Conservation (phyloP, 2,113 vertebrate species). For the Notarius quadriscutis region DNA sequence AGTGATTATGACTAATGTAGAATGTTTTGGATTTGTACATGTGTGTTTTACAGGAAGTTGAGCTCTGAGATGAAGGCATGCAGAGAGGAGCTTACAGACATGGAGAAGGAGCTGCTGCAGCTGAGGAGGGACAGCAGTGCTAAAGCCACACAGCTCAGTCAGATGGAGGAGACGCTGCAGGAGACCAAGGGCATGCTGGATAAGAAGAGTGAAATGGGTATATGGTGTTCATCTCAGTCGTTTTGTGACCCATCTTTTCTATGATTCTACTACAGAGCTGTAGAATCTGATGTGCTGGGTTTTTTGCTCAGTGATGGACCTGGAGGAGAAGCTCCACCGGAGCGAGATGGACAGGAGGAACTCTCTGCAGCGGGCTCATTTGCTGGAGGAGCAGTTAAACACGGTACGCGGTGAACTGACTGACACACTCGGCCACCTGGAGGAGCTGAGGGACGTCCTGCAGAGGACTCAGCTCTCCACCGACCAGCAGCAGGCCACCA, state of each 20-base stretch:
- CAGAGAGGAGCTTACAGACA: conserved; percentile 74
- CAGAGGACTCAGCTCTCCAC: conserved; percentile 79
- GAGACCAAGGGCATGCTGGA: conserved; percentile 74
- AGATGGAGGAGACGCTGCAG: conserved; percentile 77
- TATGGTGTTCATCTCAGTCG: background rate
- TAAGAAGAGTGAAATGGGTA: conserved; percentile 80
- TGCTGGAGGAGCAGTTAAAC: conserved; percentile 78
- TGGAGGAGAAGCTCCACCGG: conserved; percentile 81
- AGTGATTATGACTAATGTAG: background rate
- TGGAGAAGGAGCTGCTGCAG: conserved; percentile 77
- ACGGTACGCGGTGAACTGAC: conserved; percentile 73
- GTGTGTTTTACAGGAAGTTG: conserved; percentile 71
- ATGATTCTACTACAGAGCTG: too few relatives aligned
- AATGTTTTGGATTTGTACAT: background rate
- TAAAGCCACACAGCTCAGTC: conserved; percentile 75
- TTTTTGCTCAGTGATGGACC: conserved; percentile 70
- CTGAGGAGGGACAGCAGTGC: conserved; percentile 74
- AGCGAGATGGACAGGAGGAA: conserved; percentile 75
- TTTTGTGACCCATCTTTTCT: background rate
- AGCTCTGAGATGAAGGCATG: conserved; percentile 77
- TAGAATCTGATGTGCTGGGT: background rate
- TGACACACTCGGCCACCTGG: conserved; percentile 72
- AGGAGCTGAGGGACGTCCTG: conserved; percentile 76
- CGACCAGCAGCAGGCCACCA: conserved; percentile 75
- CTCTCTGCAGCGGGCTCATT: conserved; percentile 69